A percentile compares a stretch with the other conserved stretches of the same genome.
These are phyloP conservation scores for Vanacampus margaritifer DNA, from an alignment of 2,113 vertebrate genomes.

Conservation along the genomic window DNA sequence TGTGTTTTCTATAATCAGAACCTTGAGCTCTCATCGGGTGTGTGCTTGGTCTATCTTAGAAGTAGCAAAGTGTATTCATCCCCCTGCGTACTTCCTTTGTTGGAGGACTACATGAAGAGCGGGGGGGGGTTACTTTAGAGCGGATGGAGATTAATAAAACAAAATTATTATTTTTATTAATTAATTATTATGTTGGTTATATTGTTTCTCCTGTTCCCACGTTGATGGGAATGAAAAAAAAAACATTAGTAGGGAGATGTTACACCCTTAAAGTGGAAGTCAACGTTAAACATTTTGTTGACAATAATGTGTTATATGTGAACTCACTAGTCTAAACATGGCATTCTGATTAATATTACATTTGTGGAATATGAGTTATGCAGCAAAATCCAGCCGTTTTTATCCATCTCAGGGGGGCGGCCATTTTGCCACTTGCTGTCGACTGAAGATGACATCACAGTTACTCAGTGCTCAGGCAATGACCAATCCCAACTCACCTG, in stretches of 20 bases:
- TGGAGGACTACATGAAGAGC: constrained; percentile 29
- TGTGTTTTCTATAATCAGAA: constrained; percentile 36
- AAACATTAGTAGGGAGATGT: constrained; percentile 21
- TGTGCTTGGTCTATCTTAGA: constrained; percentile 9
- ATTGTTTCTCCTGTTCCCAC: constrained; percentile 32
- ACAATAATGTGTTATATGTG: too few species aligned
- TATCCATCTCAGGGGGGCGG: too few species aligned
- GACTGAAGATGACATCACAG: too few species aligned
- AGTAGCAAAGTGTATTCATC: not conserved
- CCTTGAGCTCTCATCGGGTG: constrained; percentile 36
- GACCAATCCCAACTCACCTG: too few species aligned
- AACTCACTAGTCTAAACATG: too few species aligned
- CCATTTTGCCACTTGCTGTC: too few species aligned
- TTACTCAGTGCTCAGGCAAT: too few species aligned
- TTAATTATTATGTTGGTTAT: constrained; percentile 40
- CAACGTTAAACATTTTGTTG: too few species aligned
- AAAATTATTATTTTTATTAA: constrained; percentile 32
- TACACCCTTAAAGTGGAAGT: constrained; percentile 14
- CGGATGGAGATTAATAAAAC: constrained; percentile 11
- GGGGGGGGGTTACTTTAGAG: constrained; percentile 25
- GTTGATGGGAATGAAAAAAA: constrained; percentile 15
- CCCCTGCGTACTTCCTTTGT: constrained; percentile 16
- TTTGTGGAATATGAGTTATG: too few species aligned
- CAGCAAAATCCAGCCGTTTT: too few species aligned
- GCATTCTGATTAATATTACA: too few species aligned